phyloP scores from a whole-genome alignment of 2,113 vertebrate genomes.

The Chamaetylas fuelleborni region DNA sequence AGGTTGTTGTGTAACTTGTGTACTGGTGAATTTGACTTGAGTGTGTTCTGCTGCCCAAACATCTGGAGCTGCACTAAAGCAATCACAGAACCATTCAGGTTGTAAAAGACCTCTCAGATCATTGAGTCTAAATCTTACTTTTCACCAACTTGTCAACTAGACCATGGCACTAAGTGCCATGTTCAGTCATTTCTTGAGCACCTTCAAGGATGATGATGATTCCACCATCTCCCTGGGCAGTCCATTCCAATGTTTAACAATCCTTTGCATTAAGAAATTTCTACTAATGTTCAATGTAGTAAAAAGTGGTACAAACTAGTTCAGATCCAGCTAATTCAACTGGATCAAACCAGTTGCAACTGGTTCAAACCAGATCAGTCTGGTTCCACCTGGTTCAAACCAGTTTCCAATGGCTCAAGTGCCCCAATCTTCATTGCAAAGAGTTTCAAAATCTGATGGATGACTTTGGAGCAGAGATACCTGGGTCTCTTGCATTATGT shows the following conservation, averaged over 20 bases:
- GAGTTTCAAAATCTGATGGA: not conserved
- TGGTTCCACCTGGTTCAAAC: not conserved
- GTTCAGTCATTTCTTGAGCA: not conserved
- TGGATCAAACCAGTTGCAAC: not conserved
- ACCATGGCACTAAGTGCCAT: not conserved
- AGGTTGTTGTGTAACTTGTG: not conserved
- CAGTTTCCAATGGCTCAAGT: not conserved
- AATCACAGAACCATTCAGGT: not conserved
- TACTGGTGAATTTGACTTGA: not conserved
- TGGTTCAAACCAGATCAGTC: not conserved
- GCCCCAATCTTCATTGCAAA: not conserved
- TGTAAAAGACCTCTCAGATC: not conserved
- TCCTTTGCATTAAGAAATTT: not conserved
- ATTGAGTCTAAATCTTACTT: not conserved
- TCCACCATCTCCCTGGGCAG: not conserved
- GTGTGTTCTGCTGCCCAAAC: not conserved
- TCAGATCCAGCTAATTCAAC: not conserved
- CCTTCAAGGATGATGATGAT: not conserved
- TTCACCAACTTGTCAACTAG: not conserved
- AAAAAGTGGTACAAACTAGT: not conserved
- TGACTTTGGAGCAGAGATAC: not conserved
- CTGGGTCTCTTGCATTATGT: not conserved
- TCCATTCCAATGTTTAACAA: not conserved
- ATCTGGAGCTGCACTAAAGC: not conserved
- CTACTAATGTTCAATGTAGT: not conserved